These are phyloP conservation scores for Mechanitis messenoides DNA, from an alignment of 2,888 invertebrate genomes.

Conservation along the genomic window DNA sequence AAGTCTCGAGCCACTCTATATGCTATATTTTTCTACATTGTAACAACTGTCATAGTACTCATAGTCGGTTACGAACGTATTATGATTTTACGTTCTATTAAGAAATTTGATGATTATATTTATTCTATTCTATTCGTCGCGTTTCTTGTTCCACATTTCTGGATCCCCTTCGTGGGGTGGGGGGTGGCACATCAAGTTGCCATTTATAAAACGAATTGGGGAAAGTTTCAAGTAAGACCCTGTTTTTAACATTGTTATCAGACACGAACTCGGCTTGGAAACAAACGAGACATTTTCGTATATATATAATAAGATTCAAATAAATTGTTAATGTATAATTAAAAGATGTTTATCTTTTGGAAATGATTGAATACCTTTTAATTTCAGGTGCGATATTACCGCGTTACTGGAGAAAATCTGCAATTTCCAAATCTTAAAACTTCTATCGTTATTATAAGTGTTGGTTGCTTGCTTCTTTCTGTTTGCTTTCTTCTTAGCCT, in stretches of 20 bases:
- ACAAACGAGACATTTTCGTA: conserved; percentile 15
- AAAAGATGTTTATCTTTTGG: no score
- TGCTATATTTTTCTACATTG: conserved; percentile 79
- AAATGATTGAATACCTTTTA: no score
- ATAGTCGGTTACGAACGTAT: conserved; percentile 79
- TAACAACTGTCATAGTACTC: conserved; percentile 75
- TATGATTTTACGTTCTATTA: conserved; percentile 76
- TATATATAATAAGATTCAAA: no score
- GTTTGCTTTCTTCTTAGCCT: conserved; percentile 77
- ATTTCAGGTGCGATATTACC: conserved; percentile 71
- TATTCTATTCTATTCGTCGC: conserved; percentile 81
- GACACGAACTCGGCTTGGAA: conserved; percentile 14
- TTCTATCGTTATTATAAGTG: conserved; percentile 77
- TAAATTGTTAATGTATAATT: neutral
- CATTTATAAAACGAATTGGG: conserved; percentile 82
- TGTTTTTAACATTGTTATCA: conserved; percentile 18
- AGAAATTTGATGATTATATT: conserved; percentile 82
- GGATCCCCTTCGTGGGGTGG: conserved; percentile 83
- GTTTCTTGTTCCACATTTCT: conserved; percentile 82
- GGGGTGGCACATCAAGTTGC: conserved; percentile 82
- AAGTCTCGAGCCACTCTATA: conserved; percentile 78
- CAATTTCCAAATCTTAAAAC: conserved; percentile 78
- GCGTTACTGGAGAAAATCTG: conserved; percentile 77
- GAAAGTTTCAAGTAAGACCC: conserved; percentile 77
- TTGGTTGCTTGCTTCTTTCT: conserved; percentile 78